phyloP scores from a whole-genome alignment of 2,888 invertebrate genomes.

The Eupithecia inturbata region DNA sequence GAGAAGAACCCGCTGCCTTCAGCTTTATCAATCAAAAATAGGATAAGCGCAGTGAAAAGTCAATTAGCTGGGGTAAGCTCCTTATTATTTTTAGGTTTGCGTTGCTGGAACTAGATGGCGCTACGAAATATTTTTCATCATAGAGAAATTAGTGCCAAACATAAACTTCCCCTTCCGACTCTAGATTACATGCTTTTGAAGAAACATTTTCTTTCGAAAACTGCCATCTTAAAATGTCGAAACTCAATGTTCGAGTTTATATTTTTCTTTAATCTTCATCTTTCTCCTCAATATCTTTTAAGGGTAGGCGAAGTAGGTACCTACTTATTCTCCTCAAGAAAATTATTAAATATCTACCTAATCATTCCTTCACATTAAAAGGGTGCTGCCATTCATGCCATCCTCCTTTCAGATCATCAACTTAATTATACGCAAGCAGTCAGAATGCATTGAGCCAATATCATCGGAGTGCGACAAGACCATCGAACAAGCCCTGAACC shows the following conservation, averaged over 20 bases:
- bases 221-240: neutral
- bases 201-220: neutral
- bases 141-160: neutral
- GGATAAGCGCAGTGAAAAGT: neutral
- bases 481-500: neutral
- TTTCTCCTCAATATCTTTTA: too few relatives aligned
- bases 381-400: neutral
- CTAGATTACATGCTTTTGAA: neutral
- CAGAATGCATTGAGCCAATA: neutral
- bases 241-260: neutral
- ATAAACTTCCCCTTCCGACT: neutral
- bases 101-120: neutral
- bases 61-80: neutral
- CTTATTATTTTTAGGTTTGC: neutral
- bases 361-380: neutral
- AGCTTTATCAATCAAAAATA: neutral
- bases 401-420: neutral
- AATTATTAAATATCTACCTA: too few relatives aligned
- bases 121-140: neutral
- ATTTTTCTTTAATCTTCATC: neutral
- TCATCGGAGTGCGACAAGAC: neutral
- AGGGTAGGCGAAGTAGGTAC: neutral
- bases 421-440: neutral
- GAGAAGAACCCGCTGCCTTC: neutral
- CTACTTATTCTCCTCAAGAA: neutral